Evolutionary conservation across 2,888 invertebrate genomes (phyloP).

Genomic region (Sisyra terminalis): DNA sequence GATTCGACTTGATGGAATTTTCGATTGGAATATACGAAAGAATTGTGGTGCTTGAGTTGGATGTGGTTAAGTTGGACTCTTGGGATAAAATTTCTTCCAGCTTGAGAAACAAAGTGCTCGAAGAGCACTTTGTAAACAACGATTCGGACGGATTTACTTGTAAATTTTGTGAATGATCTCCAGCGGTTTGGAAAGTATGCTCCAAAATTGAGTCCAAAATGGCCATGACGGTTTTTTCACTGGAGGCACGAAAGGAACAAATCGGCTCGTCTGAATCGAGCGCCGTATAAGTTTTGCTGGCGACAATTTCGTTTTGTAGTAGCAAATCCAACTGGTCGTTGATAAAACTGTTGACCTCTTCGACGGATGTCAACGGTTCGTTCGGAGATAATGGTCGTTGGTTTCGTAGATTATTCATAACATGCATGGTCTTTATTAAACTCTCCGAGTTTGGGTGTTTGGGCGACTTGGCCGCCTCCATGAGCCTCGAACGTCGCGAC

Average conservation of each 20-base stretch:
- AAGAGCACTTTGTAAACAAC: background rate
- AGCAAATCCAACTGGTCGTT: background rate
- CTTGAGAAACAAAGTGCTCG: constrained; percentile 1
- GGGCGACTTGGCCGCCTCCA: too few species aligned
- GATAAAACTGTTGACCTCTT: background rate
- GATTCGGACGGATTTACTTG: background rate
- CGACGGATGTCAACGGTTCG: background rate
- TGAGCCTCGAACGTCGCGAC: background rate
- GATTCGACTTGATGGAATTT: background rate
- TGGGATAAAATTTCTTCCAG: background rate
- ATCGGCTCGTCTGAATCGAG: too few species aligned
- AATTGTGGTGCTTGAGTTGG: too few species aligned
- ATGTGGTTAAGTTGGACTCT: background rate
- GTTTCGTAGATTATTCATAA: background rate
- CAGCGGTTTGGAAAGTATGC: background rate
- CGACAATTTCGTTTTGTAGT: background rate
- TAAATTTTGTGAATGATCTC: background rate
- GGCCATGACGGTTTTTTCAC: background rate
- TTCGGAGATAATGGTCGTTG: background rate
- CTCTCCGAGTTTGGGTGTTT: background rate
- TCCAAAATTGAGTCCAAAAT: background rate
- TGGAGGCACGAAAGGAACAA: background rate
- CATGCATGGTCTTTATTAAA: background rate
- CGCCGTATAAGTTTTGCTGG: background rate
- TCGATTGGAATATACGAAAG: background rate